Percentiles rank a stretch among this genome's conserved stretches.
phyloP scores from a whole-genome alignment of 2,113 vertebrate genomes.

The Labeo rohita region DNA sequence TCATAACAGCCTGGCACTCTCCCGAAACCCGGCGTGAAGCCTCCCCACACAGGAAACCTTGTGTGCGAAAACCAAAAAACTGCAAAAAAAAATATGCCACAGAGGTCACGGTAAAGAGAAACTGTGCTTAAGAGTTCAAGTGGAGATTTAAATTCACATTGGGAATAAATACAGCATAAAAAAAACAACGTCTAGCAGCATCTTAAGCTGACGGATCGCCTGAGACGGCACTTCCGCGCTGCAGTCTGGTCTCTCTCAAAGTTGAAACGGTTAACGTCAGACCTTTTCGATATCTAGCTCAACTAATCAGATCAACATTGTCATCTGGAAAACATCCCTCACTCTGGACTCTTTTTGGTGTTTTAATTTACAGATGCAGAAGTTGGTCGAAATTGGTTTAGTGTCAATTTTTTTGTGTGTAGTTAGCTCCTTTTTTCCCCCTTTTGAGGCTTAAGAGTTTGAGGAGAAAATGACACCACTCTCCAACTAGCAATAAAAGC shows the following conservation, averaged over 20 bases:
- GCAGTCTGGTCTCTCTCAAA: slow-evolving; percentile 34
- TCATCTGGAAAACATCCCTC: slow-evolving; percentile 53
- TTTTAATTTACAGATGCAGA: slow-evolving; percentile 41
- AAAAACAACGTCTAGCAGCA: not conserved
- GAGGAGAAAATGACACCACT: slow-evolving; percentile 55
- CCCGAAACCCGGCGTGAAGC: slow-evolving; percentile 25
- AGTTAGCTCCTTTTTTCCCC: not conserved
- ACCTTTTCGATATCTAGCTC: slow-evolving; percentile 15
- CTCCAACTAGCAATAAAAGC: slow-evolving; percentile 59
- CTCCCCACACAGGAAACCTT: slow-evolving; percentile 20
- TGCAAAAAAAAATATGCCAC: not conserved
- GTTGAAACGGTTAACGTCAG: slow-evolving; percentile 24
- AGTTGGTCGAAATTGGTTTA: slow-evolving; percentile 14
- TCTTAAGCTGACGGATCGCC: not conserved
- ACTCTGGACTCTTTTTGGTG: slow-evolving; percentile 26
- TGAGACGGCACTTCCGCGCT: slow-evolving; percentile 14
- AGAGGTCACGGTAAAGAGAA: slow-evolving; percentile 16
- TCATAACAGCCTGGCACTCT: slow-evolving; percentile 70
- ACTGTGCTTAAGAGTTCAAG: not conserved
- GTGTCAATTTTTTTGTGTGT: slow-evolving; percentile 2
- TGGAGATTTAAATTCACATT: not conserved
- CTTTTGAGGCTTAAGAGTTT: not conserved
- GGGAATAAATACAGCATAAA: not conserved
- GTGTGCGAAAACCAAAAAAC: not conserved
- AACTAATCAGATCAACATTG: slow-evolving; percentile 52